Evolutionary conservation across 2,797 vertebrate species (phyloP), one percentile per base, ranked within the genome.

Genomic region (Oryzias dopingdopingensis): DNA sequence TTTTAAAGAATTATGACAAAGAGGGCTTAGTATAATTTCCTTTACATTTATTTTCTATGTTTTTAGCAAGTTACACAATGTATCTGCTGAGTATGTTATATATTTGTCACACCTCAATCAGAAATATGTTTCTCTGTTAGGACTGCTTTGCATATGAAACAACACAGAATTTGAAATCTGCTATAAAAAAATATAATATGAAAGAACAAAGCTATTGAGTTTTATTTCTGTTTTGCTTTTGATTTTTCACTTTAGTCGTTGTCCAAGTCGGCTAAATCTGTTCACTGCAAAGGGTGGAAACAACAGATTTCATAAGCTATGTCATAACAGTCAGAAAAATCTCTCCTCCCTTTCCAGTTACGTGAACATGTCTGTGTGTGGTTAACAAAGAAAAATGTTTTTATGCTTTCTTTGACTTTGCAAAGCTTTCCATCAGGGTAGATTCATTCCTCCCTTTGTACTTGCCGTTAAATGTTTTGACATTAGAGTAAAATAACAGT

Each of bases 191-290:
- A 37, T 13, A 10, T 37, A 37, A 37, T 37, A 32, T 2, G 29
- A 37, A 37, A 37, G 32, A 88, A 82, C 84, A 81, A 86, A 85
- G 56, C 70, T 74, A 51, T 78, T 62, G 50, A 67, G 50, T 67
- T 12, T 12, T 10, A 13, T 37, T 37, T 37, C 10, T 3, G 10
- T 37, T 37, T 26, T 26, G 26, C 26, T 26, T 26, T 37, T 37
- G 32, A 37, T 37, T 76, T 74, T 77, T 29, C 44, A 18, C 52
- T 4, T 1, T 37, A 57, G 16, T 65, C 57, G 49, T 42, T 24
- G 0, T 54, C 55, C 59, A 52, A 14, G 23, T 74, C 76, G 53
- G 53, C 20, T 18, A 24, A 63, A 62, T 43, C 40, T 55, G 49
- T 57, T 62, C n/a, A 1, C 48, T 10, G 17, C 40, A 29, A 14